phyloP scores from a whole-genome alignment of 2,113 vertebrate species.

The Scopus umbretta region DNA sequence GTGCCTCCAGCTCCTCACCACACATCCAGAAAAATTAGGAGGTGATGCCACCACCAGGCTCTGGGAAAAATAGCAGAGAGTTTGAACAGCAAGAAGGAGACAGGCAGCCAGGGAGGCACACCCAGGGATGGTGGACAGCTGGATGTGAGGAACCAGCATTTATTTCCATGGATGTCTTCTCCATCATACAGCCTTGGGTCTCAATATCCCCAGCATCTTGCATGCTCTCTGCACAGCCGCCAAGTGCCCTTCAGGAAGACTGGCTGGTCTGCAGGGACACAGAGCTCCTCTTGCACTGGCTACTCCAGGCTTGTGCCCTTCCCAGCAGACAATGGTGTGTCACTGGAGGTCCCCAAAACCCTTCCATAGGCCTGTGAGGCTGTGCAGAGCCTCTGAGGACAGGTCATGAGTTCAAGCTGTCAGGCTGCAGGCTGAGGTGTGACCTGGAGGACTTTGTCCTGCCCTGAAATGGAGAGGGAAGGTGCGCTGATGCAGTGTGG shows the following conservation, averaged over 20 bases:
- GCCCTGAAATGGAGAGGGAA: neutral
- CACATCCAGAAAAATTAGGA: neutral
- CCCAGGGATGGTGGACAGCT: neutral
- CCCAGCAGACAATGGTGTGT: neutral
- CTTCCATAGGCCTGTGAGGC: neutral
- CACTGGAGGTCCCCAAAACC: neutral
- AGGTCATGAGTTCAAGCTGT: neutral
- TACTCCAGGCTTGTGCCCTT: neutral
- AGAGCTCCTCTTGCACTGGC: neutral
- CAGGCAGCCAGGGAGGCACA: accelerated
- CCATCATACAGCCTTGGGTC: neutral
- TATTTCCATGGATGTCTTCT: neutral
- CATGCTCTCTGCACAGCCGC: neutral
- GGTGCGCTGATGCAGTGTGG: neutral
- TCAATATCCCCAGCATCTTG: neutral
- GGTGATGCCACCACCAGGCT: slow-evolving; percentile 27
- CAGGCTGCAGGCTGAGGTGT: neutral
- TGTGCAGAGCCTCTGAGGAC: neutral
- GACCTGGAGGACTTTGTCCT: neutral
- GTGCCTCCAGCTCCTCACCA: neutral
- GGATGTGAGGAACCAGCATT: neutral
- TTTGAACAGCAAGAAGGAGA: neutral
- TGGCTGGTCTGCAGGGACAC: neutral
- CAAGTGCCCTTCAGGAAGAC: too few relatives aligned
- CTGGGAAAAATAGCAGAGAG: neutral